Base-by-base conservation (phyloP, 1,140 invertebrate genomes). In the Caenorhabditis latens region DNA sequence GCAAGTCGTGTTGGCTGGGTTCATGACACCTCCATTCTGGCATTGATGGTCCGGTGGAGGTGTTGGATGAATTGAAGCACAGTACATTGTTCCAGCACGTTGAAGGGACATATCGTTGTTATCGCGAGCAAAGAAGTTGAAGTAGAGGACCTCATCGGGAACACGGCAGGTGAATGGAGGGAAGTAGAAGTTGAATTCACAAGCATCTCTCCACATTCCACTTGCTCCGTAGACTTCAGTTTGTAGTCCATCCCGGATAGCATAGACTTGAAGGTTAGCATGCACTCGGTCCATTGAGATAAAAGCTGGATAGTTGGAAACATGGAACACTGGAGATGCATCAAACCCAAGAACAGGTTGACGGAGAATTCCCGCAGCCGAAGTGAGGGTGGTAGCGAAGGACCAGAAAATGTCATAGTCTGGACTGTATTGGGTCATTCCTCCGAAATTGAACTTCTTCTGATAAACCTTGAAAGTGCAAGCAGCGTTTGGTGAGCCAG, bases 161-260 rank as follows among this genome's bases (percentile, higher is more conserved):
- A 79, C 40, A 3, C 58, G 43, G 85, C 89, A 90, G 7, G 24
- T 46, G 87, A 90, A 90, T 32, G 87, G 57, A n/a, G 87, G 67
- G 86, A 90, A 90, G 67, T 87, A 90, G 82, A 90, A 87, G 32
- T 90, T 58, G 82, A 85, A 90, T 21, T 42, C 43, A 67, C 89
- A 90, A 42, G 53, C 87, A 43, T 90, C 89, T 61, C 89, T 79
- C 84, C 85, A 90, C 43, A 90, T 83, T 53, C 89, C 89, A 79
- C 90, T 90, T 4, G 87, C 83, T 21, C 88, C 87, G 21, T 87
- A 90, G 46, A 90, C 83, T 53, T 88, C 82, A 13, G 67, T 83
- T 79, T 85, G 83, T 43, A 58, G 16, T 63, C 84, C 61, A 50
- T 90, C 48, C 16, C 88, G 48, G 11, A 83, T 55, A 46, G 89